Evolutionary conservation across 2,888 invertebrate species (phyloP).

Genomic region (Macropis europaea): DNA sequence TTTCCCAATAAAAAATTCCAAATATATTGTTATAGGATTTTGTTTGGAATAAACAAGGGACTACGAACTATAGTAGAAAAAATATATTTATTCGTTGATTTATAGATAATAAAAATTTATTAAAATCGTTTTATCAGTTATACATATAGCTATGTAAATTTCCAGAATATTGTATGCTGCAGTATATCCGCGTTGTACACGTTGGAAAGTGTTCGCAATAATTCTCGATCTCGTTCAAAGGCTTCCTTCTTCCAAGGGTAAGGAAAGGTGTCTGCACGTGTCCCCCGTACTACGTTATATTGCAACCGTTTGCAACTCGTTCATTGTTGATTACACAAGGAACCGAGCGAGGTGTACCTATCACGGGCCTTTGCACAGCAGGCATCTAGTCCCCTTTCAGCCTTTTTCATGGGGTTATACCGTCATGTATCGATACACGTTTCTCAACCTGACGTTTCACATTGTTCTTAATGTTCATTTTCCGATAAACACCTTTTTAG

Average conservation of each 20-base stretch:
- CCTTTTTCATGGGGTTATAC: constrained; percentile 37
- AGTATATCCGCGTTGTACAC: constrained; percentile 16
- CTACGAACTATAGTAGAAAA: no score
- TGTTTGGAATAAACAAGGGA: no score
- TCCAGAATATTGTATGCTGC: neutral
- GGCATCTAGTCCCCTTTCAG: constrained; percentile 56
- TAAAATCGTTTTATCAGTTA: no score
- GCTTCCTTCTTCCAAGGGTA: constrained; percentile 65
- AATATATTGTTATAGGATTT: no score
- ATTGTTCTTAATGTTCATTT: neutral
- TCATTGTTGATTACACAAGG: constrained; percentile 64
- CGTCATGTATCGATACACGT: constrained; percentile 4
- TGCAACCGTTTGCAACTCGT: constrained; percentile 40
- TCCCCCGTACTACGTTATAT: constrained; percentile 24
- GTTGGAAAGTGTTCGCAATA: constrained; percentile 49
- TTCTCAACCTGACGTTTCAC: neutral
- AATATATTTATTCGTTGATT: no score
- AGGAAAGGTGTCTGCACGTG: constrained; percentile 59
- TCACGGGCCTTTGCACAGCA: constrained; percentile 60
- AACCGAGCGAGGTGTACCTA: constrained; percentile 49
- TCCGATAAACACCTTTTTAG: neutral
- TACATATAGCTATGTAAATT: neutral
- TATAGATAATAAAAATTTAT: neutral
- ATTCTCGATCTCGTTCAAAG: constrained; percentile 45
- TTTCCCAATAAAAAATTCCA: no score